These are phyloP conservation scores for Euplexia lucipara DNA, from an alignment of 2,888 invertebrate genomes.

Conservation along the genomic window DNA sequence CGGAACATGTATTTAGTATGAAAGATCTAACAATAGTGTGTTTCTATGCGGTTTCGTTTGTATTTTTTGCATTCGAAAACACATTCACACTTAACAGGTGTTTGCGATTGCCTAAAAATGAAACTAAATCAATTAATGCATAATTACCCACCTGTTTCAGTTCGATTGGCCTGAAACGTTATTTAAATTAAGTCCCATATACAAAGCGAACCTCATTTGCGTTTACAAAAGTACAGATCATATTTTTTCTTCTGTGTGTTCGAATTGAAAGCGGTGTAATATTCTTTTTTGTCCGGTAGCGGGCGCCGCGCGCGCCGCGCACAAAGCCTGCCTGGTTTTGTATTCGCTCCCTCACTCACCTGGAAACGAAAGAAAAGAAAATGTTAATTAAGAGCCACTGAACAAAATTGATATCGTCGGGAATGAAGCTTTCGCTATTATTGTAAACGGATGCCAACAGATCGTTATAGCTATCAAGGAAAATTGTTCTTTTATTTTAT, in stretches of 20 bases:
- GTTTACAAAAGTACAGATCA: conserved; percentile 89
- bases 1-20: conserved; percentile 30
- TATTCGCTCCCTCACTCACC: conserved; percentile 89
- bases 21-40: conserved; percentile 20
- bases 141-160: conserved; percentile 72
- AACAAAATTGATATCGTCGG: conserved; percentile 88
- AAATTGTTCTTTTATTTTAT: conserved; percentile 66
- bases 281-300: conserved; percentile 84
- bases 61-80: conserved; percentile 35
- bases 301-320: conserved; percentile 75
- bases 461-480: conserved; percentile 69
- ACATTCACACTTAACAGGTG: conserved; percentile 32
- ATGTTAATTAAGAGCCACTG: conserved; percentile 90
- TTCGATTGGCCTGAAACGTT: conserved; percentile 75
- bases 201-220: conserved; percentile 88
- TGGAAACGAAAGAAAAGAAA: conserved; percentile 90
- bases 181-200: conserved; percentile 85
- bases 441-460: conserved; percentile 84
- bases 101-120: conserved; percentile 46
- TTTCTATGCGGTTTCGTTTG: conserved; percentile 11
- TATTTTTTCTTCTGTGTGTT: conserved; percentile 86
- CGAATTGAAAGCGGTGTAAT: conserved; percentile 88
- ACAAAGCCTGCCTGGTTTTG: conserved; percentile 85
- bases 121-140: conserved; percentile 68
- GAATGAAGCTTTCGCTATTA: conserved; percentile 82